Evolutionary conservation across 2,888 invertebrate species (phyloP).

Genomic region (Ferdinandea cuprea): DNA sequence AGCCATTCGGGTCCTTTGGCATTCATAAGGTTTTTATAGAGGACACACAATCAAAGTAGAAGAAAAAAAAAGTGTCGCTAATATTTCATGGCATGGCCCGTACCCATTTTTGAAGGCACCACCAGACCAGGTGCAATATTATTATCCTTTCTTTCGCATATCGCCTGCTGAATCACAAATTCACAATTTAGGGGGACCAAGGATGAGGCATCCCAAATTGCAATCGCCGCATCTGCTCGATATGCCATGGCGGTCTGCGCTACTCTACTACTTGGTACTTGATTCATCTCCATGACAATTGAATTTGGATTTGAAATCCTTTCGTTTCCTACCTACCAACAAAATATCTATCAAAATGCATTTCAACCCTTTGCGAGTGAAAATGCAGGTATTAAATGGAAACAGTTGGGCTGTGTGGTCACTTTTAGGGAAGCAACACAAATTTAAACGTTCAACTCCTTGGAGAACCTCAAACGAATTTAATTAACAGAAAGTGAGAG

Average conservation of each 20-base stretch:
- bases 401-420: slow-evolving; percentile 63
- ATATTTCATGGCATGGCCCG: slow-evolving; percentile 67
- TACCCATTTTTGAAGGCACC: slow-evolving; percentile 53
- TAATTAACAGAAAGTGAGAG: slow-evolving; percentile 69
- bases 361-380: slow-evolving; percentile 48
- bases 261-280: slow-evolving; percentile 8
- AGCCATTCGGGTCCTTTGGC: slow-evolving; percentile 36
- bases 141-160: slow-evolving; percentile 74
- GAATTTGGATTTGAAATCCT: slow-evolving; percentile 55
- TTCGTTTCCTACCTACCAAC: slow-evolving; percentile 38
- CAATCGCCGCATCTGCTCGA: slow-evolving; percentile 67
- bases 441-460: slow-evolving; percentile 38
- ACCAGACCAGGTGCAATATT: slow-evolving; percentile 70
- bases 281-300: slow-evolving; percentile 64
- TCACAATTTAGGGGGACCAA: slow-evolving; percentile 29
- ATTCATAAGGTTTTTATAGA: slow-evolving; percentile 29
- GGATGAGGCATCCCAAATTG: slow-evolving; percentile 48
- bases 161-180: slow-evolving; percentile 59
- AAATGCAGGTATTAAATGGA: slow-evolving; percentile 4
- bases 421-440: slow-evolving; percentile 39
- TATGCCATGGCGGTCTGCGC: slow-evolving; percentile 14
- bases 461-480: slow-evolving; percentile 56
- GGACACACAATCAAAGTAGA: slow-evolving; percentile 43
- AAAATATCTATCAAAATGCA: slow-evolving; percentile 49
- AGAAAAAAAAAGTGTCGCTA: slow-evolving; percentile 62